Percentiles rank a stretch among this genome's conserved stretches.
Conservation (phyloP, 2,888 invertebrate genomes). For the Autographa pulchrina region DNA sequence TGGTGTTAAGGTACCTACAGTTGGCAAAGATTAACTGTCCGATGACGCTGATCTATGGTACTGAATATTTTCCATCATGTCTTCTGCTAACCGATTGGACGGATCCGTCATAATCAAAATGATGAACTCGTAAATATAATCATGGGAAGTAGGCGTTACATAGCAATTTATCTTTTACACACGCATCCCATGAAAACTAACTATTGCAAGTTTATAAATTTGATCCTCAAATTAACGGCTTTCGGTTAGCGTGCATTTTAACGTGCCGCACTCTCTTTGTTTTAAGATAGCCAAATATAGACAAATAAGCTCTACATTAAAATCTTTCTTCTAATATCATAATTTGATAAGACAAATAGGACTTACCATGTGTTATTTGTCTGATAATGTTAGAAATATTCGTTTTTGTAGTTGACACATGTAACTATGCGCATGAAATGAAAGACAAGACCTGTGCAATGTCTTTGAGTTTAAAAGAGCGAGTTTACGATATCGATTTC, state of each 20-base stretch:
- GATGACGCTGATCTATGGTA: slow-evolving; percentile 72
- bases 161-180: slow-evolving; percentile 37
- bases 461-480: slow-evolving; percentile 58
- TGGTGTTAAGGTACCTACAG: slow-evolving; percentile 61
- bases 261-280: too few relatives aligned
- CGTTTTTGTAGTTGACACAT: slow-evolving; percentile 2
- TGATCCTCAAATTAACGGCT: background rate
- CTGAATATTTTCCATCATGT: slow-evolving; percentile 67
- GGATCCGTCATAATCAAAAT: slow-evolving; percentile 50
- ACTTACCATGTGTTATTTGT: background rate
- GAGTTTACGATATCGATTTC: slow-evolving; percentile 67
- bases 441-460: slow-evolving; percentile 39
- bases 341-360: background rate
- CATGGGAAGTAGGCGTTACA: slow-evolving; percentile 23
- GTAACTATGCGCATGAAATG: slow-evolving; percentile 11
- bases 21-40: slow-evolving; percentile 66
- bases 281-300: background rate
- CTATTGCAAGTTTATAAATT: slow-evolving; percentile 11
- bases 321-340: too few relatives aligned
- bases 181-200: too few relatives aligned
- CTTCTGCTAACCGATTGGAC: slow-evolving; percentile 34
- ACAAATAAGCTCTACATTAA: background rate
- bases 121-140: slow-evolving; percentile 38
- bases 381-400: background rate
- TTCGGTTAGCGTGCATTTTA: background rate